phyloP scores from a whole-genome alignment of 2,888 invertebrate species.

The Pandemis cinnamomeana region DNA sequence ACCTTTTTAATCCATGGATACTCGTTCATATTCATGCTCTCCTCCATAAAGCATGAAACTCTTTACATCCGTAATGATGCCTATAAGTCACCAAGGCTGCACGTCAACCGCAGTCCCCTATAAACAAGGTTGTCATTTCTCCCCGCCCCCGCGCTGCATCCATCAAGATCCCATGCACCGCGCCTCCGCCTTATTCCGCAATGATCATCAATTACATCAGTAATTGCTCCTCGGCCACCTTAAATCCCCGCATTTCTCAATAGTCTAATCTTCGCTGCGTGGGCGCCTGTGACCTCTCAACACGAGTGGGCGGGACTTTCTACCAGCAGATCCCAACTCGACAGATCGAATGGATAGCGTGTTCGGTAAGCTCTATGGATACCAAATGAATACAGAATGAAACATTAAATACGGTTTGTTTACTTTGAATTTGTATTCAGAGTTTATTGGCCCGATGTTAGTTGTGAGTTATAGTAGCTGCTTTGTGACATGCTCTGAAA shows the following conservation, averaged over 20 bases:
- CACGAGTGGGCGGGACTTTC: slow-evolving; percentile 77
- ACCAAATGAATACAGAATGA: slow-evolving; percentile 38
- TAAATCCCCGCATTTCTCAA: slow-evolving; percentile 63
- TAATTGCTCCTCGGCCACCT: slow-evolving; percentile 67
- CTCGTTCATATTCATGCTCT: slow-evolving; percentile 26
- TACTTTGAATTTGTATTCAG: slow-evolving; percentile 35
- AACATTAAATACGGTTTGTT: slow-evolving; percentile 39
- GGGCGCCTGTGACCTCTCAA: slow-evolving; percentile 75
- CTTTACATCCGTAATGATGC: slow-evolving; percentile 31
- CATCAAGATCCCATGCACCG: slow-evolving; percentile 34
- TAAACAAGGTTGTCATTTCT: slow-evolving; percentile 33
- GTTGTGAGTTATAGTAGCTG: slow-evolving; percentile 21
- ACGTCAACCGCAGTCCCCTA: slow-evolving; percentile 22
- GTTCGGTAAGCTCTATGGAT: slow-evolving; percentile 31
- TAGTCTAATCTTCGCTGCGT: slow-evolving; percentile 57
- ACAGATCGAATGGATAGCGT: slow-evolving; percentile 52
- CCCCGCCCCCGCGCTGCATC: slow-evolving; percentile 35
- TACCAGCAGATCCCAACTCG: slow-evolving; percentile 60
- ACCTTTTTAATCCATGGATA: neutral
- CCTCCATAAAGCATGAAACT: slow-evolving; percentile 33
- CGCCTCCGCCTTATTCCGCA: slow-evolving; percentile 64
- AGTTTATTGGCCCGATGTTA: slow-evolving; percentile 22
- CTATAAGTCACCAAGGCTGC: slow-evolving; percentile 24
- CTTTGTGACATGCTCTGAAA: slow-evolving; percentile 26
- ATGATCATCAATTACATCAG: slow-evolving; percentile 68